Base-by-base conservation (phyloP, 2,888 invertebrate genomes). In the Choristoneura rosaceana region DNA sequence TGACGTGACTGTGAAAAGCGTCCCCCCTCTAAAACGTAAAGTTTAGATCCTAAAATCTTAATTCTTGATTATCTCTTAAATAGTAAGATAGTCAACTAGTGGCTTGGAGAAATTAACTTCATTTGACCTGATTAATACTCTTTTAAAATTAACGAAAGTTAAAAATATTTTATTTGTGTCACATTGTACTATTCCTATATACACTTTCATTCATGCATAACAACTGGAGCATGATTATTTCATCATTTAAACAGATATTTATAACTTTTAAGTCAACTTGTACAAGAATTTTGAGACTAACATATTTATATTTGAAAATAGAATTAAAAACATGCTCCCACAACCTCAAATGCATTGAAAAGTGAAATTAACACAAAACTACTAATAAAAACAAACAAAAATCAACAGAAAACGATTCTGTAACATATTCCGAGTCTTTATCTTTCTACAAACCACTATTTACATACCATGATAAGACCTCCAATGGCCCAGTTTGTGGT, bases 401-500 rank as follows among this genome's bases (percentile, higher is more conserved):
- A 47, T 50, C 15, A 43, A 33, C 17, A 45, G 15, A 73, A 58
- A n/a, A 52, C 45, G 14, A 41, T 70, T 38, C 45, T 15, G 60
- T 41, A 9, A n/a, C 25, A 60, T 55, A 75, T 69, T 66, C 68
- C 52, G 47, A 47, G 41, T 45, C 25, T 59, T 50, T 69, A 64
- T 68, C 71, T 55, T 38, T 17, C 63, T 47, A 66, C 45, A 58
- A 59, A 63, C 68, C 50, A 41, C 69, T 66, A 71, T 63, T 68
- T 71, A 71, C 68, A 73, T 41, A 64, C 34, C 5, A 33, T 64
- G 73, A 73, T 73, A 73, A 73, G 73, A 59, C 59, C 62, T 47
- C 15, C 50, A 41, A 55, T 69, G 64, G 17, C 69, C 73, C 52
- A 73, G 25, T 63, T 71, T 67, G 43, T 55, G 15, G 33, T 47